Evolutionary conservation across 2,113 vertebrate species (phyloP).

Genomic region (Carollia perspicillata): DNA sequence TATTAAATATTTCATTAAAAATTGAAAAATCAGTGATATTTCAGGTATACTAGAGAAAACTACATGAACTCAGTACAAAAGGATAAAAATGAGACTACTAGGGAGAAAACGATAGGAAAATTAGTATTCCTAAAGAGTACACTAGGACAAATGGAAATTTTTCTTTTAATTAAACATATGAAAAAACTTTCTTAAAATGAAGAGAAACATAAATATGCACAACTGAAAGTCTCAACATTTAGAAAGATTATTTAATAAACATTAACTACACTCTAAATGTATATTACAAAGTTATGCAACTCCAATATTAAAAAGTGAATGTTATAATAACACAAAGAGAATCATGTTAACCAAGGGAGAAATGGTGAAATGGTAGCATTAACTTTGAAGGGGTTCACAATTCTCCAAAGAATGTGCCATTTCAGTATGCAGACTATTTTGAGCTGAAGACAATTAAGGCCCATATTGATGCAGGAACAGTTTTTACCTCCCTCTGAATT

Average conservation of each 20-base stretch:
- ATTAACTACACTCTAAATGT: not conserved
- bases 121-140: constrained; percentile 2
- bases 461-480: not conserved
- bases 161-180: not conserved
- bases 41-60: not conserved
- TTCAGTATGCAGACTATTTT: not conserved
- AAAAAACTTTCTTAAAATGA: not conserved
- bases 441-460: not conserved
- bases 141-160: not conserved
- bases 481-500: not conserved
- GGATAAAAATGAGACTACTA: not conserved
- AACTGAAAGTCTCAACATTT: not conserved
- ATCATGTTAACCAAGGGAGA: not conserved
- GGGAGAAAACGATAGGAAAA: not conserved
- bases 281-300: constrained; percentile 14
- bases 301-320: constrained; percentile 12
- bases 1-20: not conserved
- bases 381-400: not conserved
- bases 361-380: not conserved
- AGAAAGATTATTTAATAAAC: constrained; percentile 29
- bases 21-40: not conserved
- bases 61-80: not conserved
- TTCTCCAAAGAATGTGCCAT: not conserved
- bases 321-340: not conserved
- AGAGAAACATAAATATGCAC: not conserved